A percentile compares a stretch with the other conserved stretches of the same genome.
These are phyloP conservation scores for Tragelaphus imberbis DNA, from an alignment of 2,113 vertebrate genomes.

Conservation along the genomic window DNA sequence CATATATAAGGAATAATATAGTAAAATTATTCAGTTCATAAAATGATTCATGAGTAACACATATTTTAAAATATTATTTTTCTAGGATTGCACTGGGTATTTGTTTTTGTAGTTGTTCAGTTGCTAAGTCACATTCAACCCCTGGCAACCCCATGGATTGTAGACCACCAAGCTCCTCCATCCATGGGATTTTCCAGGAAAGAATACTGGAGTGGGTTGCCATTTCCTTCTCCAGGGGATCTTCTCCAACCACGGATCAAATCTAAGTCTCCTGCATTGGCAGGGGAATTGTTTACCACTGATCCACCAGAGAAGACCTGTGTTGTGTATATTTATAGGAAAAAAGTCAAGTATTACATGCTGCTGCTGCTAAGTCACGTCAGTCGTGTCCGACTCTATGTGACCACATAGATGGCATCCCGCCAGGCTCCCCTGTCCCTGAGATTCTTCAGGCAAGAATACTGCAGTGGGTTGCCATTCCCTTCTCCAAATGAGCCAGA, in stretches of 20 bases:
- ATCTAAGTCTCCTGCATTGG: not conserved
- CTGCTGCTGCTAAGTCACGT: no score
- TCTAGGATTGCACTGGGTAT: not conserved
- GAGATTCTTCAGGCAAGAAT: not conserved
- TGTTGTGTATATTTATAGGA: not conserved
- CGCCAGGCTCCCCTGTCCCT: no score
- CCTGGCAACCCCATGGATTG: not conserved
- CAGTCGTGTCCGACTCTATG: no score
- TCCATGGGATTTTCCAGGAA: not conserved
- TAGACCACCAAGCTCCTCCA: not conserved
- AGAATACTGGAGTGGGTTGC: not conserved
- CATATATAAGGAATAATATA: not conserved
- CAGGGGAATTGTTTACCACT: not conserved
- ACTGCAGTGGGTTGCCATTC: not conserved
- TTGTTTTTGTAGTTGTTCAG: not conserved
- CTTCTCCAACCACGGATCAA: rapidly evolving
- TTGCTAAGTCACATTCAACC: not conserved
- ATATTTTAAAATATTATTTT: not conserved
- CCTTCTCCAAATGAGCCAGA: not conserved
- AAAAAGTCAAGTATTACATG: not conserved
- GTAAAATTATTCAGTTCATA: not conserved
- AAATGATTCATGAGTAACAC: not conserved
- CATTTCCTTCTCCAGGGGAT: not conserved
- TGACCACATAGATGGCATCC: no score
- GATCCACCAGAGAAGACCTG: not conserved